Conservation (phyloP, 2,797 vertebrate genomes). For the Amblyopsis hoosieri region DNA sequence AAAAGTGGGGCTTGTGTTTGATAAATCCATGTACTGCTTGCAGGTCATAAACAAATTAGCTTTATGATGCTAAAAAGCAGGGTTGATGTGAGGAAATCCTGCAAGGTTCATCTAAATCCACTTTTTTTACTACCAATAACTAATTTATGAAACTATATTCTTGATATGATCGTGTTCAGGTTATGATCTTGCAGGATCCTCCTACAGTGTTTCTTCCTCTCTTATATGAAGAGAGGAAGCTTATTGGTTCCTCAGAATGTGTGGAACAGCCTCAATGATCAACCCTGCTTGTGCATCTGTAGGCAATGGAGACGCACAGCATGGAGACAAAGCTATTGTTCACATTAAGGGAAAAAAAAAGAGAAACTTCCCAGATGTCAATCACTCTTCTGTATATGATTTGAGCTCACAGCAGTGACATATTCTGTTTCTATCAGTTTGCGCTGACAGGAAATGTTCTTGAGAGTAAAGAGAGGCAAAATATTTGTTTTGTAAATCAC, state of each 20-base stretch:
- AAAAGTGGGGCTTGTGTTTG: constrained; percentile 72
- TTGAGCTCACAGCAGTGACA: constrained; percentile 48
- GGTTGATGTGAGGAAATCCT: constrained; percentile 74
- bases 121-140: constrained; percentile 61
- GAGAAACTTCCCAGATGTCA: constrained; percentile 50
- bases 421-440: constrained; percentile 64
- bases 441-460: constrained; percentile 43
- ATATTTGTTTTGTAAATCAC: constrained; percentile 44
- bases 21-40: constrained; percentile 62
- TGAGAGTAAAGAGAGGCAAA: constrained; percentile 41
- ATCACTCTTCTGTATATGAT: constrained; percentile 60
- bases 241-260: constrained; percentile 29
- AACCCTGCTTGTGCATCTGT: constrained; percentile 82
- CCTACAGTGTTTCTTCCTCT: constrained; percentile 61
- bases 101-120: constrained; percentile 61
- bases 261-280: constrained; percentile 49
- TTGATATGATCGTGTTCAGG: constrained; percentile 68
- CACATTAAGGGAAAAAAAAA: constrained; percentile 23
- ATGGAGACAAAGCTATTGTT: constrained; percentile 62
- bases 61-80: constrained; percentile 83
- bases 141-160: constrained; percentile 68
- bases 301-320: constrained; percentile 68
- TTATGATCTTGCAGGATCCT: constrained; percentile 72
- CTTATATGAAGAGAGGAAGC: constrained; percentile 38
- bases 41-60: constrained; percentile 78